Conservation (phyloP, 2,888 invertebrate species). For the Tetanocera ferruginea region DNA sequence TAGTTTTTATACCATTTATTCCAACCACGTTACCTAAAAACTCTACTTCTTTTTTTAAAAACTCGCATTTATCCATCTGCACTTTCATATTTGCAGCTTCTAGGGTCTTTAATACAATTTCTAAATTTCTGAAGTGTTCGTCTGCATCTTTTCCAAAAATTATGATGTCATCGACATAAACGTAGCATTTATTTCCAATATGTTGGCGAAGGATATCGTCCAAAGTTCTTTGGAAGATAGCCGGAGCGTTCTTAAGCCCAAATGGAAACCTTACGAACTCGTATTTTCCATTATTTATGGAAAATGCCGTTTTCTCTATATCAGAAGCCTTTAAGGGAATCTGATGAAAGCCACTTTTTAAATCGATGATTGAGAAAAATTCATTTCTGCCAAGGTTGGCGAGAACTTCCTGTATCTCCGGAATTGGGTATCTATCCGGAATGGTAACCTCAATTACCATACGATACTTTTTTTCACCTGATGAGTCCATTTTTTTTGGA, state of each 20-base stretch:
- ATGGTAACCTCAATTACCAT: constrained; percentile 32
- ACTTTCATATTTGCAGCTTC: neutral
- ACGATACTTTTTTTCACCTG: constrained; percentile 31
- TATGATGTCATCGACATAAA: constrained; percentile 34
- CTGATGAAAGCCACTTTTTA: too few relatives aligned
- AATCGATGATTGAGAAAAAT: neutral
- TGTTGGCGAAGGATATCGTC: constrained; percentile 32
- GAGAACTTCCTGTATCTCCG: constrained; percentile 37
- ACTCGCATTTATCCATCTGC: constrained; percentile 15
- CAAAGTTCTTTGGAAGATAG: constrained; percentile 31
- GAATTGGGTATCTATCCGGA: constrained; percentile 35
- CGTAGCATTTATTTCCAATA: constrained; percentile 28
- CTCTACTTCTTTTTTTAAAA: constrained; percentile 4
- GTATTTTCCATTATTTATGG: constrained; percentile 2
- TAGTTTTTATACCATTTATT: too few relatives aligned
- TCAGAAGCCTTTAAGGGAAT: constrained; percentile 15
- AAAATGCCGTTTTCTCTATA: constrained; percentile 34
- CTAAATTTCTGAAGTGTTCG: neutral
- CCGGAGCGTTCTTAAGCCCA: constrained; percentile 31
- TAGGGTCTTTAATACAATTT: neutral
- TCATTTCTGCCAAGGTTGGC: neutral
- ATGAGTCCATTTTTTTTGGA: constrained; percentile 34
- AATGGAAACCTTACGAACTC: constrained; percentile 6
- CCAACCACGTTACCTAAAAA: constrained; percentile 14
- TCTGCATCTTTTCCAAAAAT: neutral